Evolutionary conservation across 2,797 vertebrate species (phyloP), one percentile per base, ranked within the genome.

Genomic region (Spheniscus humboldti): DNA sequence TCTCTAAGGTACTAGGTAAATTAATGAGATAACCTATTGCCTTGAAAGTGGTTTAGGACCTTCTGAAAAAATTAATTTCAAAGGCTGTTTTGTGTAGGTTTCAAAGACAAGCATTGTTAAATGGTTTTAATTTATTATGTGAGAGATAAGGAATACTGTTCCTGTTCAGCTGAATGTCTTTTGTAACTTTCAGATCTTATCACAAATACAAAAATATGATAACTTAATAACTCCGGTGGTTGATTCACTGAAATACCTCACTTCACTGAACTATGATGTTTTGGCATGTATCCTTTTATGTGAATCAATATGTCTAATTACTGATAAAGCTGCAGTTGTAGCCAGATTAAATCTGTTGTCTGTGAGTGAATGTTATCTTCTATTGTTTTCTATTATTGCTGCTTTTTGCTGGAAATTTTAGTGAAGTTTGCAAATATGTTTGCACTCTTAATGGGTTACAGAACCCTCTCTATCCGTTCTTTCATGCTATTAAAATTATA

Each of bases 221-320:
- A 99, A 99, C 97, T 98, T 99, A 97, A 99, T 99, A 91, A 99
- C 98, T 90, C 99, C 99, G 1, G 99, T 99, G 90, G 99, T 99
- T 94, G 99, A 99, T 97, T 99, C 99, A 17, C 98, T 99, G 97
- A 99, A 99, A 99, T 99, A 99, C 98, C 99, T 99, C 98, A 99
- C 99, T 92, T 99, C 99, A 0, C 98, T 99, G 96, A 99, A 99
- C 98, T 99, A 99, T 3, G 99, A 99, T 94, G 98, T 99, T 92
- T 98, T 99, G 98, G 99, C 99, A 37, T 99, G 99, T 99, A 99
- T 99, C 99, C 99, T 99, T 98, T 93, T 19, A 19, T 83, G 35
- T 62, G 57, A 88, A 50, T 47, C 22, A 41, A 1, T 80, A 2
- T 3, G 1, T 66, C 5, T 76, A 16, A 18, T 90, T 82, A 35